Percentiles rank a stretch among this genome's conserved stretches.
phyloP scores from a whole-genome alignment of 2,113 vertebrate genomes.

The Manacus vitellinus region DNA sequence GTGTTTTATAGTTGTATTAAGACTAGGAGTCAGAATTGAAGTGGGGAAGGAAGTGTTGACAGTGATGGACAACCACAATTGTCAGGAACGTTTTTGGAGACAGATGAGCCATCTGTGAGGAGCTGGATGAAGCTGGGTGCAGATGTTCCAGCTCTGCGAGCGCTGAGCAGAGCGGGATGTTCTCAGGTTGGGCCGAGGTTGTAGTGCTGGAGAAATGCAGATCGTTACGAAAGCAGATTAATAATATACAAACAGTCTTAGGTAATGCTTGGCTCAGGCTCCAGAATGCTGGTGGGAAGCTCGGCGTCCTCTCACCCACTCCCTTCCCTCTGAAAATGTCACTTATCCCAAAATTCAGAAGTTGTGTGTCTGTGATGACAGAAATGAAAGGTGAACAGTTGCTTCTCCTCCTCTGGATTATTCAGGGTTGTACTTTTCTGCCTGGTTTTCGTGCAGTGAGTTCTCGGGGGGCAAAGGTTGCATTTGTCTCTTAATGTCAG shows the following conservation, averaged over 20 bases:
- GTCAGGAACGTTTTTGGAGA: neutral
- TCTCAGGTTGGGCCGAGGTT: neutral
- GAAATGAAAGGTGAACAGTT: slow-evolving; percentile 45
- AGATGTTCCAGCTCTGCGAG: neutral
- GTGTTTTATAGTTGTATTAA: neutral
- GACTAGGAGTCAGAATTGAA: neutral
- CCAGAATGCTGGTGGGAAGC: slow-evolving; percentile 36
- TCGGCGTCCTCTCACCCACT: slow-evolving; percentile 22
- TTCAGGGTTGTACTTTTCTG: neutral
- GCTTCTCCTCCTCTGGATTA: slow-evolving; percentile 47
- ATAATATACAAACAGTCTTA: neutral
- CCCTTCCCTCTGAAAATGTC: slow-evolving; percentile 49
- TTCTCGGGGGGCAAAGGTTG: neutral
- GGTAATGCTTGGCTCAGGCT: neutral
- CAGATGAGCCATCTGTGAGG: neutral
- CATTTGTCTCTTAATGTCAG: slow-evolving; percentile 6
- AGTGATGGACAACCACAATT: neutral
- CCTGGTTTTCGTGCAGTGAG: neutral
- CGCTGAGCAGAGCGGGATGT: neutral
- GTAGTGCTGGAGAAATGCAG: neutral
- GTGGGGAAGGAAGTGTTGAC: neutral
- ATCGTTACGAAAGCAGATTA: neutral
- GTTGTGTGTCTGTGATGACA: neutral
- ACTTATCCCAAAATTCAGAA: neutral
- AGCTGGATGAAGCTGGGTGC: neutral